phyloP scores from a whole-genome alignment of 2,888 invertebrate genomes.

The Drosophila kuntzei region DNA sequence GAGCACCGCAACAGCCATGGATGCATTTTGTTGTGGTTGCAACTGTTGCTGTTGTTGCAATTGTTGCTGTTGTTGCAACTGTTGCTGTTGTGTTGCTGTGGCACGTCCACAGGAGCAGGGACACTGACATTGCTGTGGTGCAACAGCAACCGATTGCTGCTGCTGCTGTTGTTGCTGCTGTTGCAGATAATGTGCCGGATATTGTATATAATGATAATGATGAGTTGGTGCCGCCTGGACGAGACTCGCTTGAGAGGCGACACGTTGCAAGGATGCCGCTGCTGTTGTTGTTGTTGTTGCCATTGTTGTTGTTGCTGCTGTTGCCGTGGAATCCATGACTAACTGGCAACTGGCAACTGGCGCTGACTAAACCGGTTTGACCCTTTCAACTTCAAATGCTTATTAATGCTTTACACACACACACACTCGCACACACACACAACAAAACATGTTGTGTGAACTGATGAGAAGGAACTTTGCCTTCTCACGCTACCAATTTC shows the following conservation, averaged over 20 bases:
- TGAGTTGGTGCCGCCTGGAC: constrained; percentile 86
- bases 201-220: constrained; percentile 85
- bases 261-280: constrained; percentile 81
- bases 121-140: constrained; percentile 66
- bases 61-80: constrained; percentile 19
- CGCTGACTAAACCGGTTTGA: constrained; percentile 81
- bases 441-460: constrained; percentile 27
- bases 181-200: constrained; percentile 75
- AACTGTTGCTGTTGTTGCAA: constrained; percentile 37
- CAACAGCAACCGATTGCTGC: background rate
- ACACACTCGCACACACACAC: constrained; percentile 23
- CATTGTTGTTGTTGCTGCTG: constrained; percentile 15
- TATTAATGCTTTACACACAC: constrained; percentile 62
- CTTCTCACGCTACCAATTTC: constrained; percentile 74
- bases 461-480: constrained; percentile 37
- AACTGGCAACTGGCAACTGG: constrained; percentile 48
- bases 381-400: constrained; percentile 77
- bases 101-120: constrained; percentile 72
- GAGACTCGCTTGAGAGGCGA: constrained; percentile 89
- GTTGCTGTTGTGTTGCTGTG: constrained; percentile 35
- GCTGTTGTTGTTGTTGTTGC: constrained; percentile 37
- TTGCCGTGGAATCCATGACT: constrained; percentile 48
- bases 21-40: constrained; percentile 73
- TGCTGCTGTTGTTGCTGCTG: constrained; percentile 42
- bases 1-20: constrained; percentile 80